Evolutionary conservation across 2,797 vertebrate species (phyloP).

Genomic region (Coranthus polyacanthus): DNA sequence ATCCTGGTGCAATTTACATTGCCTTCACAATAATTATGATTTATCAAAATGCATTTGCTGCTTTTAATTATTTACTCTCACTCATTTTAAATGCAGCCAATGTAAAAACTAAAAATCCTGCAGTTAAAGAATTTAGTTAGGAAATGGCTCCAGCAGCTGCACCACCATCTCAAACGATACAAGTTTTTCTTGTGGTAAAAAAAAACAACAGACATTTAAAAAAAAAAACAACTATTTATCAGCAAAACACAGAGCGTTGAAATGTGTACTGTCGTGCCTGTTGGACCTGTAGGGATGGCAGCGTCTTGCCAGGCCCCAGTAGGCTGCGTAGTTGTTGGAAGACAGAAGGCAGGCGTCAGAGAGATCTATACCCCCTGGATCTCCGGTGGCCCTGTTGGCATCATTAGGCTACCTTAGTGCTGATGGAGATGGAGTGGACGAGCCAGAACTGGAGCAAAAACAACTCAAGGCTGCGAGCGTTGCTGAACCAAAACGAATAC

Average conservation of each 20-base stretch:
- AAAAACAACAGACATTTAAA: background rate
- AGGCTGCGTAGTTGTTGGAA: conserved; percentile 42
- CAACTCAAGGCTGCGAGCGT: conserved; percentile 61
- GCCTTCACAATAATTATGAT: conserved; percentile 80
- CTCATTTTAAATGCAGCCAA: conserved; percentile 28
- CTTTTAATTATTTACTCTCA: conserved; percentile 60
- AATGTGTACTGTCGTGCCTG: conserved; percentile 49
- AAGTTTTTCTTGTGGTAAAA: conserved; percentile 11
- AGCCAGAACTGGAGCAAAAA: conserved; percentile 61
- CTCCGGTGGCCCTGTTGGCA: conserved; percentile 65
- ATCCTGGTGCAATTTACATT: conserved; percentile 69
- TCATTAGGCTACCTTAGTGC: conserved; percentile 64
- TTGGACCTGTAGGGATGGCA: conserved; percentile 41
- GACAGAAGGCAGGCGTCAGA: conserved; percentile 58
- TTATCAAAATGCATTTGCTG: conserved; percentile 68
- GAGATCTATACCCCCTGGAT: conserved; percentile 62
- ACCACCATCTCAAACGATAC: conserved; percentile 32
- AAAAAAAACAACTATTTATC: conserved; percentile 3
- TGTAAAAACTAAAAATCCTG: conserved; percentile 11
- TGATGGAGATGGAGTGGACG: conserved; percentile 74
- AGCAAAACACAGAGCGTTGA: conserved; percentile 14
- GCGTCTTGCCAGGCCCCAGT: conserved; percentile 35
- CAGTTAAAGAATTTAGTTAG: conserved; percentile 30
- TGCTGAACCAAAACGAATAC: conserved; percentile 28
- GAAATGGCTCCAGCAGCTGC: conserved; percentile 21